phyloP scores from a whole-genome alignment of 2,113 vertebrate species.

The Cacatua alba region DNA sequence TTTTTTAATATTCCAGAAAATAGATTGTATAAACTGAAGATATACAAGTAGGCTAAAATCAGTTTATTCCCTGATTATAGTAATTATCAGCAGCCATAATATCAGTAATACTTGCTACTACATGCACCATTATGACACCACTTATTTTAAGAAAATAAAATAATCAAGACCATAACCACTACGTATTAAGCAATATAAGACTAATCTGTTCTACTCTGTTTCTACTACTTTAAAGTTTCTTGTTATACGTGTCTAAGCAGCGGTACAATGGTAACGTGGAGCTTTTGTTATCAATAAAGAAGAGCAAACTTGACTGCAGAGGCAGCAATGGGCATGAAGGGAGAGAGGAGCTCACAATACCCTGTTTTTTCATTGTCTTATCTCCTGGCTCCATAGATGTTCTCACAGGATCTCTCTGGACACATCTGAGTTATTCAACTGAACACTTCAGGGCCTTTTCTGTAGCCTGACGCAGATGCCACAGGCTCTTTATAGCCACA shows the following conservation, averaged over 20 bases:
- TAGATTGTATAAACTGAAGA: not conserved
- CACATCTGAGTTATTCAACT: not conserved
- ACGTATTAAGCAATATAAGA: not conserved
- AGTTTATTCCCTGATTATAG: not conserved
- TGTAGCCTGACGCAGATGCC: not conserved
- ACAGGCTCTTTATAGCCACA: not conserved
- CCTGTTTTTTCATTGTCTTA: not conserved
- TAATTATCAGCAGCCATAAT: not conserved
- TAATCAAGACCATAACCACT: not conserved
- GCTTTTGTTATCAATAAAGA: not conserved
- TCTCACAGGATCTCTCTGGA: not conserved
- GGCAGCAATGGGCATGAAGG: not conserved
- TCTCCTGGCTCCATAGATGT: not conserved
- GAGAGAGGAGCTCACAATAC: not conserved
- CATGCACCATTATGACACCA: not conserved
- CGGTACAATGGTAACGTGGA: not conserved
- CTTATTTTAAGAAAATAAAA: not conserved
- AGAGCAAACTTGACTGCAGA: accelerated
- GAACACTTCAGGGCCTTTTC: not conserved
- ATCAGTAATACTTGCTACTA: not conserved
- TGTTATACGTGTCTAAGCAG: not conserved
- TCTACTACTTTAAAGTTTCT: not conserved
- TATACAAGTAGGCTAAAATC: not conserved
- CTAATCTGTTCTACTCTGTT: not conserved
- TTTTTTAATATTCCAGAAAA: not conserved